A percentile compares a stretch with the other conserved stretches of the same genome.
Evolutionary conservation across 1,140 invertebrate genomes (phyloP).

Genomic region (Ceratitis capitata): DNA sequence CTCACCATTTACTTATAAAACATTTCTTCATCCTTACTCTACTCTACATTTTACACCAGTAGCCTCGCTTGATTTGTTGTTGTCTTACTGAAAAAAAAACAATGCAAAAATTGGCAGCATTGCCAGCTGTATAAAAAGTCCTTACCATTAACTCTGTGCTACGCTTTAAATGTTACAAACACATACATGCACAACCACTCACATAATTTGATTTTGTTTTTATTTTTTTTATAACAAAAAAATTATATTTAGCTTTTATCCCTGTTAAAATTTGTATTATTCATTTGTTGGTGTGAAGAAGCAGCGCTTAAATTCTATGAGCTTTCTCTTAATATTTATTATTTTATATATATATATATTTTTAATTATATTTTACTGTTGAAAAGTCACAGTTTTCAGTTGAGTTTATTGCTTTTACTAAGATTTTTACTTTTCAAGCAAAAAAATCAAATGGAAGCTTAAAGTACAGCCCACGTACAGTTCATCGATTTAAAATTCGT

Average conservation of each 20-base stretch:
- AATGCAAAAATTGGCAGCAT: background rate
- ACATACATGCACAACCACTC: background rate
- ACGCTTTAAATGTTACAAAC: background rate
- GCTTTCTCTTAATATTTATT: background rate
- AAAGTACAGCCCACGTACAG: too few species aligned
- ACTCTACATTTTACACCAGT: background rate
- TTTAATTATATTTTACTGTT: background rate
- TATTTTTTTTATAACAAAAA: background rate
- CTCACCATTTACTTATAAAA: background rate
- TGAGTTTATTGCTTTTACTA: too few species aligned
- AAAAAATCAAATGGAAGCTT: too few species aligned
- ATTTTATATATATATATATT: background rate
- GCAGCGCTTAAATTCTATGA: too few species aligned
- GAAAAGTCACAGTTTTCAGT: background rate
- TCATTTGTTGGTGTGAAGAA: background rate
- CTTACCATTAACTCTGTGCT: too few species aligned
- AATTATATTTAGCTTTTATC: background rate
- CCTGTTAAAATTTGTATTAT: background rate
- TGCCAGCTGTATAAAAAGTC: background rate
- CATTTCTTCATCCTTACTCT: background rate
- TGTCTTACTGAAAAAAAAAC: constrained; percentile 34
- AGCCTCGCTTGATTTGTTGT: constrained; percentile 27
- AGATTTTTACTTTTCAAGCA: too few species aligned
- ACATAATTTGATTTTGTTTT: background rate
- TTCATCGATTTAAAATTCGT: too few species aligned